Evolutionary conservation across 2,888 invertebrate species (phyloP).

Genomic region (Leptinotarsa tumamoca): DNA sequence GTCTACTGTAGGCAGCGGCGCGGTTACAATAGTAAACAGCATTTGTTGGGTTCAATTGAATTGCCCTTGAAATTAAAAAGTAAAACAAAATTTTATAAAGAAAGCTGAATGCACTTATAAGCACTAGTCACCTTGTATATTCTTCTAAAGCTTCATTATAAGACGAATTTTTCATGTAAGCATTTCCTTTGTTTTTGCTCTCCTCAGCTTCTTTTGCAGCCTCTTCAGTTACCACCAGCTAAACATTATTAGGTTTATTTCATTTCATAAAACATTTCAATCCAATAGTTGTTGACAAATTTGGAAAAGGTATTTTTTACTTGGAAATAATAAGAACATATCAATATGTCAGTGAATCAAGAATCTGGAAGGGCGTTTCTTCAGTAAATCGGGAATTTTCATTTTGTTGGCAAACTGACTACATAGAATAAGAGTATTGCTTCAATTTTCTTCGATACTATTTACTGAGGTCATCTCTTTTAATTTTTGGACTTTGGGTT

Average conservation of each 20-base stretch:
- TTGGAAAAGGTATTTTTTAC: too few relatives aligned
- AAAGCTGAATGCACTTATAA: neutral
- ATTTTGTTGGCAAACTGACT: too few relatives aligned
- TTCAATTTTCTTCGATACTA: too few relatives aligned
- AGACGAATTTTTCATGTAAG: slow-evolving; percentile 87
- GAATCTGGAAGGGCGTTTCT: too few relatives aligned
- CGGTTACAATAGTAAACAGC: slow-evolving; percentile 97
- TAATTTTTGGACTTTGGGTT: too few relatives aligned
- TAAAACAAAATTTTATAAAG: neutral
- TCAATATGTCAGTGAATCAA: too few relatives aligned
- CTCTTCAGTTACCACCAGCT: slow-evolving; percentile 66
- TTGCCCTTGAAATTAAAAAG: slow-evolving; percentile 75
- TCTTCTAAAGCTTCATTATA: slow-evolving; percentile 84
- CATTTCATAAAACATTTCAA: too few relatives aligned
- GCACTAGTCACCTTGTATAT: slow-evolving; percentile 75
- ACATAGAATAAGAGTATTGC: too few relatives aligned
- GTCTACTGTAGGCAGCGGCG: slow-evolving; percentile 93
- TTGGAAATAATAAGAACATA: too few relatives aligned
- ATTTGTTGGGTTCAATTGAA: slow-evolving; percentile 87
- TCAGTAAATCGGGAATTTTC: too few relatives aligned
- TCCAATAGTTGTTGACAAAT: too few relatives aligned
- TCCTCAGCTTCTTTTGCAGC: slow-evolving; percentile 80
- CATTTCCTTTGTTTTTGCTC: slow-evolving; percentile 89
- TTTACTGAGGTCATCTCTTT: too few relatives aligned
- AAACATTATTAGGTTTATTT: neutral